These are phyloP conservation scores for Andrena haemorrhoa DNA, from an alignment of 2,888 invertebrate species.

Conservation along the genomic window DNA sequence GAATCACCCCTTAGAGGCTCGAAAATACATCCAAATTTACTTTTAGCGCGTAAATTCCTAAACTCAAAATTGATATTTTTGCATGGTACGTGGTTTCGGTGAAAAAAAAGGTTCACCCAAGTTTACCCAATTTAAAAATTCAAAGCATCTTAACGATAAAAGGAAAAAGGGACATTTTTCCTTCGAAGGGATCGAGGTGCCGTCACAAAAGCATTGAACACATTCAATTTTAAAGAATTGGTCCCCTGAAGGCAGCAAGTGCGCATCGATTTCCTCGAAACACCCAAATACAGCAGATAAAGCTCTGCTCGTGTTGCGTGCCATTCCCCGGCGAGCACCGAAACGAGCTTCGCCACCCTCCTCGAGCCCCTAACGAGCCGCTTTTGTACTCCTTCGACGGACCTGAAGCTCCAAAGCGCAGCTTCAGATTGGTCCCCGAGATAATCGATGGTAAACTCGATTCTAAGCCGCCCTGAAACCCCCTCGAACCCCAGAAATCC, in stretches of 20 bases:
- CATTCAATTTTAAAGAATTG: neutral
- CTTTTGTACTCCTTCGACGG: constrained; percentile 1
- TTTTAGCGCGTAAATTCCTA: no score
- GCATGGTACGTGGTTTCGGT: no score
- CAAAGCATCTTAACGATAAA: no score
- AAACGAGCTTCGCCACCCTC: constrained; percentile 2
- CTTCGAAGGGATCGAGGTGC: neutral
- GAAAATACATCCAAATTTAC: no score
- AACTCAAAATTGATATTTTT: no score
- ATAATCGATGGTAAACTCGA: constrained; percentile 29
- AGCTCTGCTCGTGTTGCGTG: neutral
- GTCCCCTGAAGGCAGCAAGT: neutral
- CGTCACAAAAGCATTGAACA: neutral
- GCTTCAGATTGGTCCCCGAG: constrained; percentile 17
- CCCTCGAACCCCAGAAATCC: neutral
- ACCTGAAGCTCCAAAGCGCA: neutral
- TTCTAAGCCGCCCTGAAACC: constrained; percentile 5
- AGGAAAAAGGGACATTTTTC: neutral
- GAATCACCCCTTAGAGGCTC: no score
- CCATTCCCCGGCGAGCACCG: neutral
- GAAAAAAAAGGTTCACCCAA: no score
- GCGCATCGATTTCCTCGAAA: neutral
- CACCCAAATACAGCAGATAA: neutral
- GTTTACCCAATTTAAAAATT: no score
- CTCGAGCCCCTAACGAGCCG: neutral